phyloP scores from a whole-genome alignment of 2,797 vertebrate species.

The Apogon hyalosoma region DNA sequence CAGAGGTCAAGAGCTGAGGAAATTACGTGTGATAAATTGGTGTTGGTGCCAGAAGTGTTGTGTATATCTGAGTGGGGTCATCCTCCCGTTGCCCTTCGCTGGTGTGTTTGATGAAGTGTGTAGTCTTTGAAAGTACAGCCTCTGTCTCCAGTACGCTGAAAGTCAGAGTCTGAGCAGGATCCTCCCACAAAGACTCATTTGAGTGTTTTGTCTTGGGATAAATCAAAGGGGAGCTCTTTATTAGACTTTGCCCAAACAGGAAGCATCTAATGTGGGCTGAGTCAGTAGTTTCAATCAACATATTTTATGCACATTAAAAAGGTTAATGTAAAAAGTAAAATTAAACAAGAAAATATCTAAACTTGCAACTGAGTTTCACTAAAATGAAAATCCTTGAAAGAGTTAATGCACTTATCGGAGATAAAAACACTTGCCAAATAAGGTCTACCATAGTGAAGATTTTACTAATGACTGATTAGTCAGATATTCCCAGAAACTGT shows the following conservation, averaged over 20 bases:
- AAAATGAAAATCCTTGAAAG: no score
- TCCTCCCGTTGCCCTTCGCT: conserved; percentile 41
- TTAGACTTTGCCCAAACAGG: conserved; percentile 44
- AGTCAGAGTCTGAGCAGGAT: conserved; percentile 42
- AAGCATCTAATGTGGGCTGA: conserved; percentile 16
- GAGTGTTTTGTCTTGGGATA: conserved; percentile 43
- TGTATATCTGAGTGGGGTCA: conserved; percentile 55
- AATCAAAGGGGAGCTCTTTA: conserved; percentile 37
- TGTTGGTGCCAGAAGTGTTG: conserved; percentile 37
- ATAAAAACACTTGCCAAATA: no score
- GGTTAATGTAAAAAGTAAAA: no score
- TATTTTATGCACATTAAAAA: no score
- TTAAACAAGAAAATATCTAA: no score
- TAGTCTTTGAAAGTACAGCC: conserved; percentile 47
- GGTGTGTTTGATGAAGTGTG: conserved; percentile 63
- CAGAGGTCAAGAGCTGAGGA: conserved; percentile 69
- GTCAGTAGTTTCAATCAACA: neutral
- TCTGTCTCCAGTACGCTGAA: conserved; percentile 35
- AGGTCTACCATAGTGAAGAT: no score
- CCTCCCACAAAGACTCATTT: conserved; percentile 44
- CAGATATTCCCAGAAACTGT: no score
- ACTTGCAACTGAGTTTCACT: no score
- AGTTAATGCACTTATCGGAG: no score
- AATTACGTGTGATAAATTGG: conserved; percentile 72
- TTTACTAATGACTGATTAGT: no score